Evolutionary conservation across 2,797 vertebrate species (phyloP), one percentile per base, ranked within the genome.

Genomic region (Eutrigla gurnardus): DNA sequence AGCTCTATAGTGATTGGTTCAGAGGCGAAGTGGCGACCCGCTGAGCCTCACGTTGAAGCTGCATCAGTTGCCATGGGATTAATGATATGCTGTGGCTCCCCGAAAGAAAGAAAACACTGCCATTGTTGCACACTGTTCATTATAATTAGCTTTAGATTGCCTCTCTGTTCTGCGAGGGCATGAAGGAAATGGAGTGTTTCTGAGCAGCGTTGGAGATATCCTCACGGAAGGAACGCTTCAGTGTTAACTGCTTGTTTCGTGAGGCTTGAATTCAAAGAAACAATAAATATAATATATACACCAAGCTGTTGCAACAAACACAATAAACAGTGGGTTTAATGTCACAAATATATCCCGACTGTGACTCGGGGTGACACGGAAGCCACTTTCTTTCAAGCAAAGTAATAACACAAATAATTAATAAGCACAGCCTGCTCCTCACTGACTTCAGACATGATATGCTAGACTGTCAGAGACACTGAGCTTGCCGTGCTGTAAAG

Each of bases 111-210:
- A 66, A 54, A 66, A 67, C 67, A 81, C 69, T 70, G 81, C 80
- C 73, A 86, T 87, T 83, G 84, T 85, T 80, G 85, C 68, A 91
- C 61, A 85, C 90, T 89, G 90, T 87, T 94, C 73, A 83, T 92
- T 87, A 87, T 92, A 92, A 93, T 92, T 90, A 91, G 85, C 85
- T 91, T 86, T 81, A 85, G 73, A 87, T 86, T 89, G 82, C 82
- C 78, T 88, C 80, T 79, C 39, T 70, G 40, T 80, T 80, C 86
- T 84, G 85, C 17, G 68, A 84, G 78, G 86, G 83, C 77, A 82
- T 66, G 43, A 42, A 77, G 25, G 65, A 81, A 83, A 14, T 61
- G 13, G 68, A 75, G 75, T 65, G 47, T 73, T 79, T 84, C 63
- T 62, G 11, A 81, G 73, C 35, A 36, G 52, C 69, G 77, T 72